These are phyloP conservation scores for Yponomeuta malinellus DNA, from an alignment of 2,888 invertebrate species.

Conservation along the genomic window DNA sequence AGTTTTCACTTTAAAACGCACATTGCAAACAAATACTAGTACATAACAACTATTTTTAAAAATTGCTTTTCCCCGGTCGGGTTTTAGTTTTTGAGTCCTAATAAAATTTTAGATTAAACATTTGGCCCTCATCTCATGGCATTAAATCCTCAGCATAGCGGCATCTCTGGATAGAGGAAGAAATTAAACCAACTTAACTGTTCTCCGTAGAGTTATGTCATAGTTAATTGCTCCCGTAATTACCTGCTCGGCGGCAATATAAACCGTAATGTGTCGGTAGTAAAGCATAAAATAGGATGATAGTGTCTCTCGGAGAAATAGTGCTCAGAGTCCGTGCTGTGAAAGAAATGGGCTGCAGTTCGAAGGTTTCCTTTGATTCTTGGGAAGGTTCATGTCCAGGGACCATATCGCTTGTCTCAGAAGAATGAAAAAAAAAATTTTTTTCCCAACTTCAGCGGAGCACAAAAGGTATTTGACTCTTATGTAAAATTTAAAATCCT, in stretches of 20 bases:
- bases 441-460: too few relatives aligned
- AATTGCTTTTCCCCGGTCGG: too few relatives aligned
- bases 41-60: too few relatives aligned
- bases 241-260: not conserved
- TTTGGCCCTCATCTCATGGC: not conserved
- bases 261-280: not conserved
- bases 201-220: conserved; percentile 1
- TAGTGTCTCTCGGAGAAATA: not conserved
- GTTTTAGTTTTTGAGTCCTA: too few relatives aligned
- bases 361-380: not conserved
- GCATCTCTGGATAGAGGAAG: conserved; percentile 7
- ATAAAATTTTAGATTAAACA: not conserved
- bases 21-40: too few relatives aligned
- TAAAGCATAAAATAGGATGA: conserved; percentile 7
- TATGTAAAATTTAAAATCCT: too few relatives aligned
- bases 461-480: too few relatives aligned
- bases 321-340: not conserved
- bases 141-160: not conserved
- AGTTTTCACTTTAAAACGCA: too few relatives aligned
- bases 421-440: too few relatives aligned
- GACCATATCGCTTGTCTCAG: too few relatives aligned
- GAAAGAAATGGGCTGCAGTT: not conserved
- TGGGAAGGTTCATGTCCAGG: too few relatives aligned
- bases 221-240: conserved; percentile 5
- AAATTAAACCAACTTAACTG: conserved; percentile 7